phyloP scores from a whole-genome alignment of 2,888 invertebrate genomes.

The Epinotia brunnichana region DNA sequence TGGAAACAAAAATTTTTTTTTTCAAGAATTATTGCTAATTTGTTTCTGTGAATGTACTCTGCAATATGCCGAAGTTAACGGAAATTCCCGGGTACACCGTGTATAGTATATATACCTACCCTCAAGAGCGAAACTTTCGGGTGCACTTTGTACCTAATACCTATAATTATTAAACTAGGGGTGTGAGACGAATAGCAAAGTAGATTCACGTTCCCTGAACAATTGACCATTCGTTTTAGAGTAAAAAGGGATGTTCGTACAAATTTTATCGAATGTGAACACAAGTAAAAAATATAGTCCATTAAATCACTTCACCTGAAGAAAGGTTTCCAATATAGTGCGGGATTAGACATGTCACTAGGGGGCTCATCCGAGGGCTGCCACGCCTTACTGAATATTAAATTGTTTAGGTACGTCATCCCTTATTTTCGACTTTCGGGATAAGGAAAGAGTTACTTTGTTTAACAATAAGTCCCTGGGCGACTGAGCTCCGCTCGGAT shows the following conservation, averaged over 20 bases:
- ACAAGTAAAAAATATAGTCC: conserved; percentile 31
- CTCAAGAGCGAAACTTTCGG: too few relatives aligned
- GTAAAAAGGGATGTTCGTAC: neutral
- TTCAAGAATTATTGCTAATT: too few relatives aligned
- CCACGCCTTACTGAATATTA: conserved; percentile 44
- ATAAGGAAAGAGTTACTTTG: conserved; percentile 5
- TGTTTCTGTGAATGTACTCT: too few relatives aligned
- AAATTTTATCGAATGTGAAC: conserved; percentile 8
- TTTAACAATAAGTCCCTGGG: neutral
- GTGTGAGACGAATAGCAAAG: neutral
- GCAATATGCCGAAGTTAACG: too few relatives aligned
- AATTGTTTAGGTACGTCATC: conserved; percentile 24
- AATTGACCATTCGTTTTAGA: neutral
- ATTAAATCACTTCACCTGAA: conserved; percentile 31
- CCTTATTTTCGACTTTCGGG: conserved; percentile 23
- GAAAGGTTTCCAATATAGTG: conserved; percentile 43
- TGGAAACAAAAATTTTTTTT: too few relatives aligned
- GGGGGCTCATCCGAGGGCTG: conserved; percentile 36
- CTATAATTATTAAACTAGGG: too few relatives aligned
- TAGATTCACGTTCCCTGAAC: neutral
- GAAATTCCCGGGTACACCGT: too few relatives aligned
- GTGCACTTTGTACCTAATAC: too few relatives aligned
- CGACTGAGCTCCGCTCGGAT: too few relatives aligned
- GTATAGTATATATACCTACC: too few relatives aligned
- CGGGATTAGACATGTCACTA: conserved; percentile 40